Conservation (phyloP, 2,113 vertebrate species). For the Microcebus murinus region DNA sequence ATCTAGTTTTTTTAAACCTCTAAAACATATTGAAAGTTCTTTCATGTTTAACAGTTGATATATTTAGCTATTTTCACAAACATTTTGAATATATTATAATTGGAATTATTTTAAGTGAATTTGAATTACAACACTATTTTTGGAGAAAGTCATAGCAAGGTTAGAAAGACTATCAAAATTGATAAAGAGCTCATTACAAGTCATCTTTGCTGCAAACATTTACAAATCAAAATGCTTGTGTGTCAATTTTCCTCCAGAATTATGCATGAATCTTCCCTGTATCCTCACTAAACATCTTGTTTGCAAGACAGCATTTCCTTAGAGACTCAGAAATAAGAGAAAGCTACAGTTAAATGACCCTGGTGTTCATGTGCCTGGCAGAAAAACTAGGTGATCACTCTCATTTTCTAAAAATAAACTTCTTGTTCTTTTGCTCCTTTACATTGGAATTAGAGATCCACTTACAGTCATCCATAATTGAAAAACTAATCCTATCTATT, state of each 20-base stretch:
- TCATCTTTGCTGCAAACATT: not conserved
- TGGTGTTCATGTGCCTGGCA: not conserved
- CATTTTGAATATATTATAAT: slow-evolving; percentile 41
- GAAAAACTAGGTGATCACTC: not conserved
- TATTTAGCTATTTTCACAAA: slow-evolving; percentile 18
- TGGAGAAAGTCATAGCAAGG: not conserved
- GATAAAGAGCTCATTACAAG: slow-evolving; percentile 20
- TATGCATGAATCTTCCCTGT: not conserved
- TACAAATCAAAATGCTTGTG: not conserved
- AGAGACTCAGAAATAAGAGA: not conserved
- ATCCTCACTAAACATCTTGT: not conserved
- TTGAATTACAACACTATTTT: slow-evolving; percentile 35
- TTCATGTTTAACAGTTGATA: not conserved
- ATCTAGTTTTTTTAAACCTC: not conserved
- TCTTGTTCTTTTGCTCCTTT: not conserved
- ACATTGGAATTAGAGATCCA: not conserved
- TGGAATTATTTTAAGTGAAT: slow-evolving; percentile 40
- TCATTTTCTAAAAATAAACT: not conserved
- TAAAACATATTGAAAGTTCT: not conserved
- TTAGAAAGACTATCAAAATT: slow-evolving; percentile 14
- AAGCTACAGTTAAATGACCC: not conserved
- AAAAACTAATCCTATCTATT: not conserved
- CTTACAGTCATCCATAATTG: not conserved
- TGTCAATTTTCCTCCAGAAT: not conserved
- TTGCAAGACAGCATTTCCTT: not conserved